Base-by-base conservation (phyloP, 2,888 invertebrate species). In the Lagria hirta region DNA sequence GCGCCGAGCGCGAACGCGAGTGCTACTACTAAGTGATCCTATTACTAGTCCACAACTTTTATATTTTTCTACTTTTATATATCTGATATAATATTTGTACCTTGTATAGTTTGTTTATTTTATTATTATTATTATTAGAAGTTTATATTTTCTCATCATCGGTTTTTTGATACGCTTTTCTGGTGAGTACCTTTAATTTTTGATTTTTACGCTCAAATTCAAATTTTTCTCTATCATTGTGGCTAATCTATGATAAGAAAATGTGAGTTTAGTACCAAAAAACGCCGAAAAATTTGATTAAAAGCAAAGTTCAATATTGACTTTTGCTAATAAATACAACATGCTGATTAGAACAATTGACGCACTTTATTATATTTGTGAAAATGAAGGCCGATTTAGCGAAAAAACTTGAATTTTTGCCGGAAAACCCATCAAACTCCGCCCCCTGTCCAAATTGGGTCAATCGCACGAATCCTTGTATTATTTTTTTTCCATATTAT, bases 21-120 rank as follows among this genome's bases (percentile, higher is more conserved):
- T 62, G 60, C 54, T 53, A 53, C 54, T 53, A 53, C 43, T 40
- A 59, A 65, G 66, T 68, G 65, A 66, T 61, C 57, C 58, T 64
- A n/a, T n/a, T n/a, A 62, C 66, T 68, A 68, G 69, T 69, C 69
- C 66, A 67, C 68, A 66, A 64, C 64, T 69, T 68, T 69, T 68
- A 68, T 69, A 69, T 69, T 69, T 69, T 69, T 69, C 68, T 69
- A 69, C 69, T 69, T 69, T 69, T 69, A 69, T n/a, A n/a, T 69
- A 68, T 66, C 64, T 57, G 55, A 60, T 66, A 60, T 65, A n/a
- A n/a, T n/a, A n/a, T n/a, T n/a, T n/a, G n/a, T n/a, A n/a, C n/a
- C n/a, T 68, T 64, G 65, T 69, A 68, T 68, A 69, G 67, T 68
- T 68, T 68, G 62, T 67, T 68, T 66, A 64, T 66, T 66, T 60